Evolutionary conservation across 2,113 vertebrate species (phyloP).

Genomic region (Anhinga rufa): DNA sequence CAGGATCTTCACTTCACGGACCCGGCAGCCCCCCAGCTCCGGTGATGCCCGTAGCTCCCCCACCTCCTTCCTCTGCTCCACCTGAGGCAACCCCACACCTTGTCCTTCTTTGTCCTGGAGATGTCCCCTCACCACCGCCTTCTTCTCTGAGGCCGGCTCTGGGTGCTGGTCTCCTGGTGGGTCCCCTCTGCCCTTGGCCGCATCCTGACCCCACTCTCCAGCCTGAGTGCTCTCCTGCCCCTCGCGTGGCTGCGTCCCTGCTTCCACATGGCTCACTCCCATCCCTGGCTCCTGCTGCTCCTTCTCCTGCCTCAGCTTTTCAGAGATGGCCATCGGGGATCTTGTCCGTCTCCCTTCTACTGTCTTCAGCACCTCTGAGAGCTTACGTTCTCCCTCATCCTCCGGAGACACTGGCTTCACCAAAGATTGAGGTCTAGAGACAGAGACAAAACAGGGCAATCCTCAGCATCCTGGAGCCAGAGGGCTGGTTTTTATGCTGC

Average conservation of each 20-base stretch:
- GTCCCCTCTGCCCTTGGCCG: not conserved
- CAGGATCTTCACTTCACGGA: conserved; percentile 19
- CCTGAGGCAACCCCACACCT: not conserved
- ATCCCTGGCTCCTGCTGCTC: not conserved
- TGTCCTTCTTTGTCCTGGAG: not conserved
- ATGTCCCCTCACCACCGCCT: not conserved
- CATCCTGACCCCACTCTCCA: not conserved
- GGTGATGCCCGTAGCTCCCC: not conserved
- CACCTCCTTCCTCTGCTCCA: not conserved
- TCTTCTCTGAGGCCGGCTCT: not conserved
- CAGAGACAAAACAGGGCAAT: not conserved
- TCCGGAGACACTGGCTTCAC: not conserved
- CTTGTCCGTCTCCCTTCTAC: conserved; percentile 71
- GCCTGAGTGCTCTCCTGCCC: not conserved
- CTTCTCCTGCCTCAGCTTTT: conserved; percentile 51
- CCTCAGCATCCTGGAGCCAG: not conserved
- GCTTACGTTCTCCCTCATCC: conserved; percentile 23
- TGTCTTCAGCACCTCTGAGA: conserved; percentile 65
- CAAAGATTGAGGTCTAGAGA: not conserved
- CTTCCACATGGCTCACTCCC: accelerated
- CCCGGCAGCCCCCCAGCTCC: not conserved
- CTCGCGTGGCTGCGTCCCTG: accelerated
- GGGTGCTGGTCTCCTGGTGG: not conserved
- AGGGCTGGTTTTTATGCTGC: not conserved
- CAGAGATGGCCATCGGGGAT: conserved; percentile 29